These are phyloP conservation scores for Lanius collurio DNA, from an alignment of 2,113 vertebrate genomes.

Conservation along the genomic window DNA sequence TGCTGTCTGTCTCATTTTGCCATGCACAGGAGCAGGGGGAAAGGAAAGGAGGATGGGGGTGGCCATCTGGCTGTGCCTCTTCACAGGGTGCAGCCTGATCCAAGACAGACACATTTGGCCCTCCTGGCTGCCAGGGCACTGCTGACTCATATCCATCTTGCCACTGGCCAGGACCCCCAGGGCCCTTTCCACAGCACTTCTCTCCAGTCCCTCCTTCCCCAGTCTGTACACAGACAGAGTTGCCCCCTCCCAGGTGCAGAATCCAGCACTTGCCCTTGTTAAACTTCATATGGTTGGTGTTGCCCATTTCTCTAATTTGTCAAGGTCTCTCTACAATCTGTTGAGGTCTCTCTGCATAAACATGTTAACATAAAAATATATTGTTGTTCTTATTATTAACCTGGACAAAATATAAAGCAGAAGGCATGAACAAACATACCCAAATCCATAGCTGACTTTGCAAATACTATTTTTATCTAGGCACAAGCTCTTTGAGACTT, in stretches of 20 bases:
- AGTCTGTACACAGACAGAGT: background rate
- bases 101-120: fast-evolving
- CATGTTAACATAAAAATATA: background rate
- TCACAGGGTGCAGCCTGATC: background rate
- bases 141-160: background rate
- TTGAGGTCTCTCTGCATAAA: background rate
- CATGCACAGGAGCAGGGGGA: background rate
- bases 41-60: background rate
- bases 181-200: fast-evolving
- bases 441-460: background rate
- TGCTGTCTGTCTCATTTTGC: background rate
- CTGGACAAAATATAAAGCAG: background rate
- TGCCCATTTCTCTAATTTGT: background rate
- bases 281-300: background rate
- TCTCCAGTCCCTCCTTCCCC: background rate
- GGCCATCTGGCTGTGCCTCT: background rate
- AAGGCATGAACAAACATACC: background rate
- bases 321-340: background rate
- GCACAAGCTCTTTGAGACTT: background rate
- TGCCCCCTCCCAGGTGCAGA: background rate
- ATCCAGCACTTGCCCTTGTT: background rate
- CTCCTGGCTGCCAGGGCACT: background rate
- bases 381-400: background rate
- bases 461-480: background rate
- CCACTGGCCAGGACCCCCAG: background rate